Base-by-base conservation (phyloP, 2,888 invertebrate species). In the Seladonia tumulorum region DNA sequence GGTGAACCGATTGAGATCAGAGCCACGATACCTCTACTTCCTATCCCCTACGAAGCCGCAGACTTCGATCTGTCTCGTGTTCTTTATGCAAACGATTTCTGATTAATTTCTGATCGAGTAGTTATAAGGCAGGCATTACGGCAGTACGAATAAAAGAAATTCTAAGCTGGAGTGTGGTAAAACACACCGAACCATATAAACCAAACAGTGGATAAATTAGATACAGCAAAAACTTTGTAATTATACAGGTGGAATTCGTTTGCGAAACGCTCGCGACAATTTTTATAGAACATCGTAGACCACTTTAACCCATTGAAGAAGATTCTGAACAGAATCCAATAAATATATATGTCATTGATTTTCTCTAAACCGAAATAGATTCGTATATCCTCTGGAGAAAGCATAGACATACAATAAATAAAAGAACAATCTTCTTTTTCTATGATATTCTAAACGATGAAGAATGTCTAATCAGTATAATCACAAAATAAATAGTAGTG, bases 1-100 rank as follows among this genome's bases (percentile, higher is more conserved):
- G 79, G 42, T 45, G 76, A 79, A 79, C 73, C 42, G 68, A 77
- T 77, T 70, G 35, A 66, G 66, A 66, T 66, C 29, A 66, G 66
- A 66, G 66, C 29, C 66, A 10, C 66, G 66, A 66, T 66, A 66
- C 35, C 66, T 22, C 18, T 18, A 35, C 35, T 39, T 66, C 29
- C 66, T 66, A 35, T 66, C 35, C 35, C 22, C 35, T 39, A 10
- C 22, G 29, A 39, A 18, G 18, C 35, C 35, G 35, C 66, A 18
- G 10, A 66, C 66, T 39, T 35, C 35, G 2, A 35, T 66, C 25
- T 14, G 10, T 14, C 3, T 35, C 8, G 29, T 10, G 22, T 22
- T 35, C 18, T 10, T 66, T 3, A 35, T 29, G 22, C 35, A 1
- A 39, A 35, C 22, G 16, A 47, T 47, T 47, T 22, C 22, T 53